Evolutionary conservation across 1,140 invertebrate species (phyloP), one percentile per base, ranked within the genome.

Genomic region (Lepidotrigona ventralis): DNA sequence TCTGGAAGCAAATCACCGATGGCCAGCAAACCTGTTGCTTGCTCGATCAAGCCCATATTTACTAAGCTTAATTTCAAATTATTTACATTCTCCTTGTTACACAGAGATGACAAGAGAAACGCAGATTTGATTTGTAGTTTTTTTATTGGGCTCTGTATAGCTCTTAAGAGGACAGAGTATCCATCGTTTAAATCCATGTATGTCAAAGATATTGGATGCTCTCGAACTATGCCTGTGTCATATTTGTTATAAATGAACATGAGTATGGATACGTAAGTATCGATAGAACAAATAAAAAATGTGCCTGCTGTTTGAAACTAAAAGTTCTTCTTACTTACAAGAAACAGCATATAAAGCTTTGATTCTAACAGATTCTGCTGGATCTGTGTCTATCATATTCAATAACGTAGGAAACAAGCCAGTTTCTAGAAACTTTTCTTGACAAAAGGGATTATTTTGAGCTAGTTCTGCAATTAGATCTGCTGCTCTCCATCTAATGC

Each of bases 381-480:
- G 87, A 91, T 97, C 97, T 1, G 93, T 94, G 69, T 96, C 95
- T 15, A 97, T 90, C 88, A 97, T 94, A n/a, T 94, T 92, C n/a
- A 97, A 85, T 26, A 98, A 91, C 51, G 95, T 93, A 14, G 95
- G 95, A 53, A 98, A 92, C 63, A 97, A 93, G 26, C 95, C 95
- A 56, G 94, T 94, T 88, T 97, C 95, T 4, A 97, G 84, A 26
- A 96, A 95, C 58, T 92, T 95, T 58, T 95, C 90, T 91, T 98
- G 97, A 90, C 96, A 97, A 89, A 95, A 96, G 0, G 96, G 96
- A 93, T 98, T 97, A 93, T 98, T 97, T 93, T 98, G 97, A 70
- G 96, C 96, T 29, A 97, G 88, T 87, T 96, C 96, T 0, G 96
- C 97, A 26, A 98, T 93, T 21, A 98, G 90, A 84, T 96, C 95